phyloP scores from a whole-genome alignment of 2,797 vertebrate species.

The Muraenolepis orangiensis region DNA sequence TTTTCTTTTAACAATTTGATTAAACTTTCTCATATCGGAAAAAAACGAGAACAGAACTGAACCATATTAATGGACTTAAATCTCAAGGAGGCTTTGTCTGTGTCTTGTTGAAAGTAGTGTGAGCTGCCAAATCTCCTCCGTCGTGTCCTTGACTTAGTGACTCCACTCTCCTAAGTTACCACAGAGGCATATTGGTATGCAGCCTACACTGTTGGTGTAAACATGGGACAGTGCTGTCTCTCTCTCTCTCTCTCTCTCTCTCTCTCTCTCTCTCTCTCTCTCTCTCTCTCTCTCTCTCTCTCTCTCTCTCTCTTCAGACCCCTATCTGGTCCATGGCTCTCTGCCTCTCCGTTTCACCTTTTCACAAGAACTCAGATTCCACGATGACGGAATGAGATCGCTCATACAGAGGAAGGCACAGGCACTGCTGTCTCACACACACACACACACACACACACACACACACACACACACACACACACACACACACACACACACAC shows the following conservation, averaged over 20 bases:
- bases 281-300: conserved; percentile 6
- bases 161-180: not conserved
- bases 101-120: not conserved
- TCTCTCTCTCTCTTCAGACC: no score
- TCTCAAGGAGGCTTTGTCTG: not conserved
- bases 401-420: not conserved
- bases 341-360: conserved; percentile 39
- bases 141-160: not conserved
- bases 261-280: conserved; percentile 3
- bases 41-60: no score
- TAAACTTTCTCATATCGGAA: no score
- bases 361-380: not conserved
- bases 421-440: not conserved
- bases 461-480: not conserved
- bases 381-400: not conserved
- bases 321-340: no score
- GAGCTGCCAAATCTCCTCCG: not conserved
- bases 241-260: conserved; percentile 7
- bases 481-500: conserved; percentile 3
- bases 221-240: conserved; percentile 1
- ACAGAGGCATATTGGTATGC: not conserved
- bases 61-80: no score
- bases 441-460: not conserved
- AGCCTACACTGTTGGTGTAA: not conserved
- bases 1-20: no score